Base-by-base conservation (phyloP, 2,113 vertebrate species). In the Apteryx owenii region DNA sequence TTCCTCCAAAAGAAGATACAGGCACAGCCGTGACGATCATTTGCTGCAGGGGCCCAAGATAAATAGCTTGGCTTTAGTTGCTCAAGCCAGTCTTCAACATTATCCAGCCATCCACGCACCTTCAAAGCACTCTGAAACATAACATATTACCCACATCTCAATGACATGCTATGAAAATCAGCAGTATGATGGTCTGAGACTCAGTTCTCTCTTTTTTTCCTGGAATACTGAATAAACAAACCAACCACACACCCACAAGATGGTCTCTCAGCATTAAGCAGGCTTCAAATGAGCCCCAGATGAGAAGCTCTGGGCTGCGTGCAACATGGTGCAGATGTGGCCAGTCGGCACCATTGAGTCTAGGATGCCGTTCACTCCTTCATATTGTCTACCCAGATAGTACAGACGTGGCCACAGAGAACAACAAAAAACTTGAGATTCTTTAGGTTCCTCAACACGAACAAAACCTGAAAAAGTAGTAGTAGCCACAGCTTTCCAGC, bases 51-150 rank as follows among this genome's bases (percentile, higher is more conserved):
- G 13, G 54, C 10, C 28, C 4, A 20, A 6, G 3, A 50, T 0
- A 54, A 71, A 76, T 26, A 66, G 40, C 26, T n/a, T 81, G 33
- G 19, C 61, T 90, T 77, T 40, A 53, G 33, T 48, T 5, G 0
- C 22, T 31, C 79, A 38, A 71, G 46, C 5, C 62, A 76, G 29
- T 5, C 44, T 61, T 61, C 29, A 25, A n/a, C 19, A 42, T 12
- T 14, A 48, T 15, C 10, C 19, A 85, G 38, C 29, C 65, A 44
- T 4, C 16, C 33, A 28, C 3, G 19, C 3, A 2, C 40, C 65
- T 84, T 60, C 4, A 7, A 46, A 85, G 31, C 61, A 85, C 56
- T 14, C 9, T 0, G 0, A 64, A 11, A 62, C 1, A 0, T 22
- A 79, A 62, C 1, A 0, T 22, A 79, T 17, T 36, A n/a, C 23